Conservation (phyloP, 2,888 invertebrate species). For the Erebia aethiops region DNA sequence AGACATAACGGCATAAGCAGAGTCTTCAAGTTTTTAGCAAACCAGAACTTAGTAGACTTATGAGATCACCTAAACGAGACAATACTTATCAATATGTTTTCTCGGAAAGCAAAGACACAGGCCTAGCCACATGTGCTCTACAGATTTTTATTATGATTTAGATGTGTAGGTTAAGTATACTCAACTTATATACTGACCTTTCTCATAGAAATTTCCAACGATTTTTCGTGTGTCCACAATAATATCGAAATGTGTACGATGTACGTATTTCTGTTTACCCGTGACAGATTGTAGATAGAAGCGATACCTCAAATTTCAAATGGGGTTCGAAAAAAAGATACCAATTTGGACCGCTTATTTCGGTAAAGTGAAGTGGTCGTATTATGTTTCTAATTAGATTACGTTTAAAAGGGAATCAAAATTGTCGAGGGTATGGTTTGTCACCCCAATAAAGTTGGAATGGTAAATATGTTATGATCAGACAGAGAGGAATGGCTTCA, state of each 20-base stretch:
- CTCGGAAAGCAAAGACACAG: too few relatives aligned
- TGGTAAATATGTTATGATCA: not conserved
- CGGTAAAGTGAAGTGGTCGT: constrained; percentile 44
- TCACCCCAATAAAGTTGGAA: constrained; percentile 8
- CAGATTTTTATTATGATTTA: too few relatives aligned
- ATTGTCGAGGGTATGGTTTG: constrained; percentile 15
- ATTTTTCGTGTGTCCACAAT: not conserved
- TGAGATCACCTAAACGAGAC: too few relatives aligned
- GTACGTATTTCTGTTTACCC: constrained; percentile 30
- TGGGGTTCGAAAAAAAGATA: constrained; percentile 63
- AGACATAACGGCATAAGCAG: too few relatives aligned
- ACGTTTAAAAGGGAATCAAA: constrained; percentile 27
- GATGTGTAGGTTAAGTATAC: too few relatives aligned
- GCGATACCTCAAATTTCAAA: constrained; percentile 59
- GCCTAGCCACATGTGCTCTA: too few relatives aligned
- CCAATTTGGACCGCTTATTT: constrained; percentile 58
- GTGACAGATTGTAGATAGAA: constrained; percentile 63
- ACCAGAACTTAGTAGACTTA: too few relatives aligned
- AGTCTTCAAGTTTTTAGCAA: too few relatives aligned
- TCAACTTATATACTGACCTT: too few relatives aligned
- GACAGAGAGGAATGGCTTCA: too few relatives aligned
- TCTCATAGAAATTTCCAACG: not conserved
- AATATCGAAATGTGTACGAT: not conserved
- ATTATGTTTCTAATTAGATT: constrained; percentile 52
- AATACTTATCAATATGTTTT: too few relatives aligned